Base-by-base conservation (phyloP, 1,140 invertebrate species). In the Notospermus geniculatus region DNA sequence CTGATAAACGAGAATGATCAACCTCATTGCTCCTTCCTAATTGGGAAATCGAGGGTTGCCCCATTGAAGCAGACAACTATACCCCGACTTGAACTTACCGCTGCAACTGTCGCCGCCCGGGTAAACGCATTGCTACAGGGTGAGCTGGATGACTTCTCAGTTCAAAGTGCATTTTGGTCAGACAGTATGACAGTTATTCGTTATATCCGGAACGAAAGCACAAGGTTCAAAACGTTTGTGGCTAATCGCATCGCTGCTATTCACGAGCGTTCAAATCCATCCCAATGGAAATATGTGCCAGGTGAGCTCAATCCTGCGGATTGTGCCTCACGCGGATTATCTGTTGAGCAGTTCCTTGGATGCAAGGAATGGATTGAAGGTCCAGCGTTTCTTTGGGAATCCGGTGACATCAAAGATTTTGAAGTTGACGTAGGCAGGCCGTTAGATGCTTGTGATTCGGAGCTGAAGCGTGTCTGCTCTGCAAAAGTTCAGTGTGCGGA, bases 81-180 rank as follows among this genome's bases (percentile, higher is more conserved):
- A 27, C 55, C 55, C 15, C 25, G 55, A 23, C 15, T 64, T 5
- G 62, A 64, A 32, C 52, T 64, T n/a, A 4, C 27, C 19, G 58
- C 62, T 22, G 57, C 62, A 27, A 28, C 28, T 32, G 27, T 46
- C 1, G 9, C 50, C 25, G 29, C 36, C n/a, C n/a, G n/a, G n/a
- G n/a, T n/a, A n/a, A n/a, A n/a, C 5, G 45, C 5, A 29, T 64
- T 13, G 28, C 22, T 28, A 23, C 25, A 9, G 27, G 59, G 23
- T 25, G 57, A 59, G 45, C 43, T 60, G 22, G 27, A 28, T 23
- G n/a, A 22, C 45, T 2, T 15, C 46, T 56, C n/a, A 17, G 30
- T 11, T 23, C 22, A 61, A 55, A n/a, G 15, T 4, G 22, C 22
- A 5, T 60, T 60, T 32, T 60, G 45, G 56, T 58, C 61, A 15